These are phyloP conservation scores for Mactra quadrangularis DNA, from an alignment of 1,140 invertebrate genomes.

Conservation along the genomic window DNA sequence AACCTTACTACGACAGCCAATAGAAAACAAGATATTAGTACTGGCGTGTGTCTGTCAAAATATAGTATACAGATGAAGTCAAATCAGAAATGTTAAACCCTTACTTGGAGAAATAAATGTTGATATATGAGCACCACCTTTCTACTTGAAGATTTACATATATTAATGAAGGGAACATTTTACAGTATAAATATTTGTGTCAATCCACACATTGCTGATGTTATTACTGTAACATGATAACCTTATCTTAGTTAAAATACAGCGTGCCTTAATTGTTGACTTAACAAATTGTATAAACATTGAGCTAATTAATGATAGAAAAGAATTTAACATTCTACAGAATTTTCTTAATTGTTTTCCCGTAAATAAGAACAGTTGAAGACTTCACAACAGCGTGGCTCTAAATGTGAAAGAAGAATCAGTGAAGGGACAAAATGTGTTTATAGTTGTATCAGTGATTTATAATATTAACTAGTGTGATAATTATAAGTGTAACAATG, in stretches of 20 bases:
- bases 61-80: neutral
- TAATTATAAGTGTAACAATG: constrained; percentile 16
- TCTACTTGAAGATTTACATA: neutral
- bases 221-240: constrained; percentile 20
- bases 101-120: neutral
- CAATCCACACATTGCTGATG: constrained; percentile 9
- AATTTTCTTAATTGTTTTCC: neutral
- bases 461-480: too few relatives aligned
- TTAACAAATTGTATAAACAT: constrained; percentile 20
- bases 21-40: neutral
- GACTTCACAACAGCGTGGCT: neutral
- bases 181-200: neutral
- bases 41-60: constrained; percentile 39
- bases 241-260: neutral
- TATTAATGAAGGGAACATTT: constrained; percentile 4
- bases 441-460: neutral
- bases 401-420: neutral
- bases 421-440: constrained; percentile 10
- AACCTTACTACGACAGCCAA: constrained; percentile 16
- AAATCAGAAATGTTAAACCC: constrained; percentile 11
- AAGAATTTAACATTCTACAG: neutral
- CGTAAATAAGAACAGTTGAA: neutral
- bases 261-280: constrained; percentile 20
- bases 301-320: constrained; percentile 22
- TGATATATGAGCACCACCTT: constrained; percentile 1